Conservation (phyloP, 2,888 invertebrate species). For the Lordiphosa andalusiaca region DNA sequence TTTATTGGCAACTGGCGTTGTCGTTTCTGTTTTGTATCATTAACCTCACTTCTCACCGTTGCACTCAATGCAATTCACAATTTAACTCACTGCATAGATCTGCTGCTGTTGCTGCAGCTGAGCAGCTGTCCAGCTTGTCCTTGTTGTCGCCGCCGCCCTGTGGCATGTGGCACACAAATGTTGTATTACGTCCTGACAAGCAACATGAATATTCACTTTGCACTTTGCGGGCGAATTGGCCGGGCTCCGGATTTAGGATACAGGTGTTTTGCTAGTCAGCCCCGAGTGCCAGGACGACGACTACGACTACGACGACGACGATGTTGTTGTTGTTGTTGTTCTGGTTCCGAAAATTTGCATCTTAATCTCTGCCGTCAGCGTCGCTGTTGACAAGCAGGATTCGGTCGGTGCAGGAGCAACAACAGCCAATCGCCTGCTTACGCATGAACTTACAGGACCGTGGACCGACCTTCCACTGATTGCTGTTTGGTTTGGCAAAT, state of each 20-base stretch:
- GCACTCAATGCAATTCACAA: too few species aligned
- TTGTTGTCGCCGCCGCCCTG: constrained; percentile 24
- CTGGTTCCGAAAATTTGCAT: constrained; percentile 60
- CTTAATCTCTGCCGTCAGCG: constrained; percentile 73
- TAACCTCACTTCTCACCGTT: too few species aligned
- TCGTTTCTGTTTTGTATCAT: too few species aligned
- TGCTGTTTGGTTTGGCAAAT: constrained; percentile 72
- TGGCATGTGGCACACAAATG: constrained; percentile 52
- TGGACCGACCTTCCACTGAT: constrained; percentile 42
- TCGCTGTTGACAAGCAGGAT: constrained; percentile 57
- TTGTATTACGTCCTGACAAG: constrained; percentile 72
- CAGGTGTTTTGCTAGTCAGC: constrained; percentile 59
- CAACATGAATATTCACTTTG: constrained; percentile 75
- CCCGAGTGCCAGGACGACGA: constrained; percentile 4
- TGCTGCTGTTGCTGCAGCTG: neutral
- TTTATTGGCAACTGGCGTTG: too few species aligned
- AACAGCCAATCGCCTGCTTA: constrained; percentile 56
- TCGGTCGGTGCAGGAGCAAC: constrained; percentile 7
- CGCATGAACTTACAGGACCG: constrained; percentile 40
- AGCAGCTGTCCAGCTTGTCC: neutral
- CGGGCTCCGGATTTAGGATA: constrained; percentile 55
- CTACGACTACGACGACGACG: neutral
- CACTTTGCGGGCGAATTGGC: constrained; percentile 61
- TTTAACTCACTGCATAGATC: too few species aligned
- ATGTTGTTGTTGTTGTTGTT: constrained; percentile 22